Evolutionary conservation across 2,888 invertebrate genomes (phyloP).

Genomic region (Drosophila siamana): DNA sequence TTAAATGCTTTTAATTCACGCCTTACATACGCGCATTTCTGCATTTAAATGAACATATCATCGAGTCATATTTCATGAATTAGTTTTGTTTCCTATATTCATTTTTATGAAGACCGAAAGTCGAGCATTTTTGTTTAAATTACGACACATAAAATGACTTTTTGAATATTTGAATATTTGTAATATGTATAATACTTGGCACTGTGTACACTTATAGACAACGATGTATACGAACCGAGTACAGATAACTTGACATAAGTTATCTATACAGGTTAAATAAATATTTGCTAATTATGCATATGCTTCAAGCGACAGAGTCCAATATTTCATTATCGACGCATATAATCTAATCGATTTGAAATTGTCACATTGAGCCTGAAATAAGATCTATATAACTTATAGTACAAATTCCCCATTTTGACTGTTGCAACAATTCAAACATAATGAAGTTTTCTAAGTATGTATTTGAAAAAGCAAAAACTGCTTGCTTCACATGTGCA

Average conservation of each 20-base stretch:
- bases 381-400: background rate
- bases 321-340: background rate
- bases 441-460: background rate
- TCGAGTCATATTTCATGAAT: too few species aligned
- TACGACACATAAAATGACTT: too few species aligned
- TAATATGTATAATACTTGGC: background rate
- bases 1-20: too few species aligned
- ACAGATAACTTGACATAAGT: background rate
- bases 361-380: background rate
- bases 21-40: too few species aligned
- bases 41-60: too few species aligned
- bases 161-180: too few species aligned
- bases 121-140: too few species aligned
- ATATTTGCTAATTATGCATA: background rate
- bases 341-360: background rate
- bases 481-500: background rate
- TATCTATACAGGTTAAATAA: background rate
- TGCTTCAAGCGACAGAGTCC: background rate
- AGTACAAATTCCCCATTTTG: background rate
- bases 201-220: background rate
- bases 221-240: too few species aligned
- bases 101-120: too few species aligned
- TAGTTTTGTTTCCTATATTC: too few species aligned
- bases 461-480: too few species aligned
- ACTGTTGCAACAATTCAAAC: background rate